Evolutionary conservation across 2,888 invertebrate genomes (phyloP), one percentile per base, ranked within the genome.

Genomic region (Darwinula stevensoni): DNA sequence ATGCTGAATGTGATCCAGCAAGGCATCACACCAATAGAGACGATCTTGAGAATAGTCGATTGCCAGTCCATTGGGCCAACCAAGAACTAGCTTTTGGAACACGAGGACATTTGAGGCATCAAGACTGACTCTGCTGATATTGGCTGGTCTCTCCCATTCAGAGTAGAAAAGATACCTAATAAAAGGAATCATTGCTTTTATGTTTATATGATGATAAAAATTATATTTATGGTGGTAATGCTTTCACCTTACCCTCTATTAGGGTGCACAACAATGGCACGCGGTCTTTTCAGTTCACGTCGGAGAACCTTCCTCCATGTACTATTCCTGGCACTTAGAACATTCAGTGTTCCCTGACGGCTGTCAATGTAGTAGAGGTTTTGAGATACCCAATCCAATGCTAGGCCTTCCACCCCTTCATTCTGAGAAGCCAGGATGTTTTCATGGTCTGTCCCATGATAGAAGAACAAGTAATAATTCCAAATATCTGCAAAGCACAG

Each of bases 41-140:
- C 86, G 61, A 49, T 88, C 73, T 13, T 65, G 63, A 22, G 62
- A 62, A 45, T 76, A 82, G 52, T 94, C 94, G 38, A 94, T 75
- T 2, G 84, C 76, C 3, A 94, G 54, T 1, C 91, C 91, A 48
- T 94, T 94, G 0, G 94, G 94, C 91, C 91, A 94, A 3, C 88
- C 88, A 0, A 91, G 58, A 0, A 86, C 75, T 1, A 84, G 65
- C 45, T 82, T 76, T 40, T 72, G 68, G 47, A 91, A 88, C 1
- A 84, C 74, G 3, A 74, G 56, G 14, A 84, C 57, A 40, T 73
- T 73, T 1, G 65, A 67, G 2, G 91, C 94, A 45, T 97, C 91
- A 0, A 78, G 67, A 42, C 72, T 67, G 0, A 86, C 80, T 40
- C 91, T 61, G 35, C 80, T 86, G 38, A 94, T 94, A 48, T 88